Evolutionary conservation across 2,888 invertebrate species (phyloP), one percentile per base, ranked within the genome.

Genomic region (Ectobius pallidus): DNA sequence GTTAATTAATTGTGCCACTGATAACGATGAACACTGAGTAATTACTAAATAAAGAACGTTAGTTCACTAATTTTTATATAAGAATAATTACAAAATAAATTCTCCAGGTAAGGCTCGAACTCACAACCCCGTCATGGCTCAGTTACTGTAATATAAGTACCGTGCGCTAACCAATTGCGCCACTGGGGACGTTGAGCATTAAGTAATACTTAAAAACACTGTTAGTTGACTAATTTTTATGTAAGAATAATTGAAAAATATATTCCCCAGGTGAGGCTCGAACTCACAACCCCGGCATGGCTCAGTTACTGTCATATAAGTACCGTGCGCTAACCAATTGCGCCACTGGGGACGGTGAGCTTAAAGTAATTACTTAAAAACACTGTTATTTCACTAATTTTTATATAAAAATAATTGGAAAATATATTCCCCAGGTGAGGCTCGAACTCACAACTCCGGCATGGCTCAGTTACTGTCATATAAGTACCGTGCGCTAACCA

Each of bases 381-480:
- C n/a, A n/a, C n/a, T n/a, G n/a, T n/a, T n/a, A n/a, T n/a, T n/a
- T n/a, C n/a, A n/a, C n/a, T n/a, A n/a, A n/a, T n/a, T n/a, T n/a
- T n/a, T n/a, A n/a, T n/a, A n/a, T 0, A 46, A 7, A n/a, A n/a
- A n/a, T n/a, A n/a, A n/a, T n/a, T n/a, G n/a, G n/a, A 52, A 52
- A 52, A 52, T 25, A 22, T 2, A n/a, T 69, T 72, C 94, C 93
- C 95, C 94, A 94, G 95, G 95, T 95, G 96, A 96, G 96, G 96
- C 94, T 96, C 96, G 96, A 96, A 96, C 96, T 96, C 95, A 93
- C 95, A 95, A 95, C 96, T 95, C 95, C 95, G 95, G 95, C 96
- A 96, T 96, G 83, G 92, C 96, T 95, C 94, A 32, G 70, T 6
- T 16, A 69, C 73, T 73, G 73, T 65, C 65, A 42, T 75, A 75